Conservation (phyloP, 1,140 invertebrate genomes). For the Globodera ellingtonae region DNA sequence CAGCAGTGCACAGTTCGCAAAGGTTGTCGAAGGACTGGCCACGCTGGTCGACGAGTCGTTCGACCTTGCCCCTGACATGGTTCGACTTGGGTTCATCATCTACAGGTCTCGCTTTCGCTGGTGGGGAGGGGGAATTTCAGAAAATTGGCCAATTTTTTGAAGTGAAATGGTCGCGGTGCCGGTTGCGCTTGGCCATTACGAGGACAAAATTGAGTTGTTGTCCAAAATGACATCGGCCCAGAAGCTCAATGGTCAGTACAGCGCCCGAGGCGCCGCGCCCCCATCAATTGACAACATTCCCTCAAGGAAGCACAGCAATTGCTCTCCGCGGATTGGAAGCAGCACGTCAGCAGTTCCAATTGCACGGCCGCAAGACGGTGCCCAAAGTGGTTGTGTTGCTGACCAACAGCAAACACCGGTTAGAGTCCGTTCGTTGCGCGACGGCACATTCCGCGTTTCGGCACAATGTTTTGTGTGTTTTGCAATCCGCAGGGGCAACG, state of each 20-base stretch:
- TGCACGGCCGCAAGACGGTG: conserved; percentile 56
- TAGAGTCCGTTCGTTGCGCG: background rate
- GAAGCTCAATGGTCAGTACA: conserved; percentile 5
- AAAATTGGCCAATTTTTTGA: conserved; percentile 14
- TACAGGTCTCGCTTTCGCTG: conserved; percentile 49
- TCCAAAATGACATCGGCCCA: conserved; percentile 50
- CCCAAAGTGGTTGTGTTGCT: conserved; percentile 58
- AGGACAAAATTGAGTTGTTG: conserved; percentile 64
- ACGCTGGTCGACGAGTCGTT: conserved; percentile 63
- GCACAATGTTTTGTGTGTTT: background rate
- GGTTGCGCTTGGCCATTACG: conserved; percentile 63
- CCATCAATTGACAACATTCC: background rate
- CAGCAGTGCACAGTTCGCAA: conserved; percentile 49
- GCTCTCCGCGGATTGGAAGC: conserved; percentile 62
- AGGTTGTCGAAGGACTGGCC: conserved; percentile 57
- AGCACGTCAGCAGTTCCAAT: conserved; percentile 61
- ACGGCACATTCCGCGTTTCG: background rate
- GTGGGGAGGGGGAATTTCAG: background rate
- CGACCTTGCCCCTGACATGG: conserved; percentile 62
- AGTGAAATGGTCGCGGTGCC: conserved; percentile 64
- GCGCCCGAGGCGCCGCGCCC: background rate
- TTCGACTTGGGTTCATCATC: conserved; percentile 60
- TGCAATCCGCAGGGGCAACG: conserved; percentile 56
- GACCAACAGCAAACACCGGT: conserved; percentile 63
- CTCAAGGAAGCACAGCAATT: conserved; percentile 43